These are phyloP conservation scores for Monodelphis domestica DNA, from an alignment of 2,797 vertebrate species.

Conservation along the genomic window DNA sequence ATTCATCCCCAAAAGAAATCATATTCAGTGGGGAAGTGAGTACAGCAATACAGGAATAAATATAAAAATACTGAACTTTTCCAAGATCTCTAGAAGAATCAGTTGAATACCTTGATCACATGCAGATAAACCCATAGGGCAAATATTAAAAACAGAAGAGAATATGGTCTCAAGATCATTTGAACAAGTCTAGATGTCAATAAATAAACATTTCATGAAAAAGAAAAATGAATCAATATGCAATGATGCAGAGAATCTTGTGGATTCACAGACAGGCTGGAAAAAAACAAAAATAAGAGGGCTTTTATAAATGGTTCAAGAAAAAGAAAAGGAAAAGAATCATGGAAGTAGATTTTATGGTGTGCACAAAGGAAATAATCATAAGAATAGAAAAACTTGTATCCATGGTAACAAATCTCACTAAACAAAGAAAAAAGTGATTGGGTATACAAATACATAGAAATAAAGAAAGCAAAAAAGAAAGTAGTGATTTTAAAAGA, in stretches of 20 bases:
- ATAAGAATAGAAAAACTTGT: background rate
- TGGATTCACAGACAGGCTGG: background rate
- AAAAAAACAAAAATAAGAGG: background rate
- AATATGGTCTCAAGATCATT: background rate
- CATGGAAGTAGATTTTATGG: background rate
- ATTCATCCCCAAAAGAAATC: background rate
- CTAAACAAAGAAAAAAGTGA: background rate
- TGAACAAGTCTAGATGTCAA: background rate
- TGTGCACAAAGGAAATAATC: background rate
- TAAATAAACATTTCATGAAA: background rate
- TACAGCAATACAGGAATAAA: too few relatives aligned
- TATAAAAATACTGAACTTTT: background rate
- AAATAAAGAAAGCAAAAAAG: background rate
- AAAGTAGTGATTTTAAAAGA: background rate
- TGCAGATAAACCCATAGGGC: background rate
- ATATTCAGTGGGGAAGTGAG: background rate
- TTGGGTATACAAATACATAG: background rate
- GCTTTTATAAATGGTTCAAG: background rate
- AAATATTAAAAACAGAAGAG: background rate
- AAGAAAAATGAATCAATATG: background rate
- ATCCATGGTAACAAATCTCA: background rate
- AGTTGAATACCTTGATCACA: background rate
- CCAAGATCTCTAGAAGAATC: background rate
- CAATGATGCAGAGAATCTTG: background rate
- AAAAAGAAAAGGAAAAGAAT: background rate